Base-by-base conservation (phyloP, 2,888 invertebrate genomes). In the Heteropelma amictum region DNA sequence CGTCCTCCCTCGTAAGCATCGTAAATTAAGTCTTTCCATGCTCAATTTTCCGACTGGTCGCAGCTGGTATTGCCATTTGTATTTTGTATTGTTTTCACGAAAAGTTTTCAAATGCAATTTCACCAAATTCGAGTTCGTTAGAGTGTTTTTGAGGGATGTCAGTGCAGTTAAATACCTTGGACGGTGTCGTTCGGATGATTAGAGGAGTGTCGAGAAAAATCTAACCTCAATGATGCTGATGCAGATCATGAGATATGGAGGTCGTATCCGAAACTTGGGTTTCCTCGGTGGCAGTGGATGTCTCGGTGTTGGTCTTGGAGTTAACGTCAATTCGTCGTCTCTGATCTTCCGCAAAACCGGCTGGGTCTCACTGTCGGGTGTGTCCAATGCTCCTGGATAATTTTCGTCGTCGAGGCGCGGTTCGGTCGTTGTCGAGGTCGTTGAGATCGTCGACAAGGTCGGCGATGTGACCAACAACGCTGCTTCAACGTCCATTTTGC, bases 221-320 rank as follows among this genome's bases (percentile, higher is more conserved):
- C 26, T 10, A 58, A 87, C 88, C 84, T 88, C 88, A 63, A 88
- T 83, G 53, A 88, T 85, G 56, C 88, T 88, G 81, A 88, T 86
- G 78, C 85, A 88, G 63, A 88, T 88, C 88, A 88, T 88, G 64
- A 88, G 85, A 78, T 88, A 88, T 26, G 88, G 88, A 78, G 88
- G 86, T 83, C 86, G 85, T 85, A 88, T 88, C 78, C 86, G 83
- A 77, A 88, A 85, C 80, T 85, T 87, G 10, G 87, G 86, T 77
- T 87, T 88, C 78, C 83, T 81, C 61, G 80, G 77, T 45, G 82
- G 80, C 63, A 81, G 63, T 17, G 84, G 79, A 47, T 85, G 79
- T 68, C 83, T 81, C 19, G 84, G 82, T 10, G 80, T 85, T 4
- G 87, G 81, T 60, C 81, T 84, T n/a, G 85, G 82, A 47, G 83